phyloP scores from a whole-genome alignment of 2,888 invertebrate genomes.

The Rhamnusium bicolor region DNA sequence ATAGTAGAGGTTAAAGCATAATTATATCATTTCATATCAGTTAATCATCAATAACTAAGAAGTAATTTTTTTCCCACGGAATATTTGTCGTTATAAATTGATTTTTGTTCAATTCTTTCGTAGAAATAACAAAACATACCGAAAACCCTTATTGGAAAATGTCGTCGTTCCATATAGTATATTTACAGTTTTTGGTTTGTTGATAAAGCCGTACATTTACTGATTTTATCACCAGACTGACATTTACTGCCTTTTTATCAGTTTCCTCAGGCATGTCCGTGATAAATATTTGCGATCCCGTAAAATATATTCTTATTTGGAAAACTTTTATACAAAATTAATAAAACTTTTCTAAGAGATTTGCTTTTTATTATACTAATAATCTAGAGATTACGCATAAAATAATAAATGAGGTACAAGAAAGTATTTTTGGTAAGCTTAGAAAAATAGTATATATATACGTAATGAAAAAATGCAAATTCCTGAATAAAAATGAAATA shows the following conservation, averaged over 20 bases:
- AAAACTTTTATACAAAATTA: constrained; percentile 22
- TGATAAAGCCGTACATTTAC: constrained; percentile 12
- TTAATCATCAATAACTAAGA: too few relatives aligned
- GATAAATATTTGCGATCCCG: constrained; percentile 11
- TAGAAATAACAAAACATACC: neutral
- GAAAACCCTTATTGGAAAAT: neutral
- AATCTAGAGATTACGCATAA: neutral
- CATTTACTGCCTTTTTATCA: constrained; percentile 19
- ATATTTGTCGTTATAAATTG: too few relatives aligned
- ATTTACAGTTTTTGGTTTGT: constrained; percentile 23
- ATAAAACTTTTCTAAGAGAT: constrained; percentile 4
- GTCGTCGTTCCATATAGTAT: neutral
- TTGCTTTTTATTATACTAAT: neutral
- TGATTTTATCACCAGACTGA: constrained; percentile 16
- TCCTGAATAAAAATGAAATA: too few relatives aligned
- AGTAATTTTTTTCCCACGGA: too few relatives aligned
- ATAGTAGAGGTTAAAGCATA: too few relatives aligned
- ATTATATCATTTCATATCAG: too few relatives aligned
- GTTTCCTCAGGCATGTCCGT: constrained; percentile 15
- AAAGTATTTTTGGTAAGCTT: too few relatives aligned
- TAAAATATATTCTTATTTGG: constrained; percentile 23
- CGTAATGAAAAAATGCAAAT: too few relatives aligned
- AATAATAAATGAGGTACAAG: neutral
- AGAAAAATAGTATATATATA: too few relatives aligned
- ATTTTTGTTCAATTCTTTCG: neutral